Base-by-base conservation (phyloP, 2,113 vertebrate species). In the Pomatostomus ruficeps region DNA sequence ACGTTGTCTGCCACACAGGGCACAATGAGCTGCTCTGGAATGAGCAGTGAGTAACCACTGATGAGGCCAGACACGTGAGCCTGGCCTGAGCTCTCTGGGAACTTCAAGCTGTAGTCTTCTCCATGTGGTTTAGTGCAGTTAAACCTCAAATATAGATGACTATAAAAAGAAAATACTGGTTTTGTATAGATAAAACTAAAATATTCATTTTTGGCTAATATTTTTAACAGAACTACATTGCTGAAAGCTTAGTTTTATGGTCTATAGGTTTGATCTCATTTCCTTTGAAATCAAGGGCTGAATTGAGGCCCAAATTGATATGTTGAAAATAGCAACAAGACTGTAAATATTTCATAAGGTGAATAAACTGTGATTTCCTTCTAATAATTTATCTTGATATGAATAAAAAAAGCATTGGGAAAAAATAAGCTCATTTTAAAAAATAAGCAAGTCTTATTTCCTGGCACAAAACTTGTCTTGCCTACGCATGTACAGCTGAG, bases 401-500 rank as follows among this genome's bases (percentile, higher is more conserved):
- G 33, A 80, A 74, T 61, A 26, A 88, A 90, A 90, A 93, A 79
- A 2, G 0, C 15, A 31, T 13, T 83, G 51, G 82, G 66, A 82
- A 87, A 92, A 93, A 85, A 78, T 9, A 25, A 90, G 23, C 26
- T 90, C 8, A 86, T 92, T 92, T 80, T 94, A 75, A 86, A 90
- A 94, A 90, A 82, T 26, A 6, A 62, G 4, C 3, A 45, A 52
- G 12, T 51, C 23, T 73, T 73, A 5, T 86, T 84, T 88, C 51
- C 63, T 84, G 80, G 59, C 59, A 62, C 35, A 67, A 80, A 79
- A 66, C 10, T 70, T 72, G 18, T 76, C 66, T 77, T 88, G 46
- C 79, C 20, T 21, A 22, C 1, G 14, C 31, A 33, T 6, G 9
- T 62, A n/a, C 43, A 55, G 46, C 67, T 76, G 72, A 88, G 58